Evolutionary conservation across 2,797 vertebrate species (phyloP), one percentile per base, ranked within the genome.

Genomic region (Acanthiza pusilla): DNA sequence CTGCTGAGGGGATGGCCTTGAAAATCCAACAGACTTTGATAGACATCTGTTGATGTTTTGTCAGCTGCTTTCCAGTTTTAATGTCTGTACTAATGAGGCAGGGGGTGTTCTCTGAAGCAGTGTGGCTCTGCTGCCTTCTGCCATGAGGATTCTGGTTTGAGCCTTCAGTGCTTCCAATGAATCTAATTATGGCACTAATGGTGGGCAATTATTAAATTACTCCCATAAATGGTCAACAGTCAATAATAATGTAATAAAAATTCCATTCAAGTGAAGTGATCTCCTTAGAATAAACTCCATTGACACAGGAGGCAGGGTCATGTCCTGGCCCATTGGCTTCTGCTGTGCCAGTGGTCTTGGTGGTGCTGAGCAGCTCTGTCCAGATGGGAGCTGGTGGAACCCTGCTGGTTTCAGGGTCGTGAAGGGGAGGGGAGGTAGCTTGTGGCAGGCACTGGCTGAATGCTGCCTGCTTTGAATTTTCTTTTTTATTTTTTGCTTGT

Each of bases 361-460:
- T 8, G 18, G 26, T 36, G 55, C 65, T 61, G 51, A 8, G 78
- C 72, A 65, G 51, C 32, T 36, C 13, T 36, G 48, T 36, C n/a
- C 14, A 2, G 40, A 5, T 0, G 2, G 51, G 53, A 81, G 30
- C 43, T 62, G 0, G 0, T 5, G 11, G 27, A 70, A 51, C 11
- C 27, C 7, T 6, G 27, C 38, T 32, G 30, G 18, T 54, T 8
- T 2, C 7, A 21, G 50, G 55, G 27, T n/a, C n/a, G 23, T 43
- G 50, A 4, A 36, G n/a, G 16, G 51, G n/a, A 77, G 27, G 25
- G 21, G 25, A 40, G 30, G 6, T 7, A 62, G 23, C 60, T 7
- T 38, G 45, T 81, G 51, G 42, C 61, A 70, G 60, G 53, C 51
- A 27, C 21, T 55, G 42, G 3, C 42, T 53, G 13, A n/a, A 27